Evolutionary conservation across 2,113 vertebrate genomes (phyloP).

Genomic region (Albula glossodonta): DNA sequence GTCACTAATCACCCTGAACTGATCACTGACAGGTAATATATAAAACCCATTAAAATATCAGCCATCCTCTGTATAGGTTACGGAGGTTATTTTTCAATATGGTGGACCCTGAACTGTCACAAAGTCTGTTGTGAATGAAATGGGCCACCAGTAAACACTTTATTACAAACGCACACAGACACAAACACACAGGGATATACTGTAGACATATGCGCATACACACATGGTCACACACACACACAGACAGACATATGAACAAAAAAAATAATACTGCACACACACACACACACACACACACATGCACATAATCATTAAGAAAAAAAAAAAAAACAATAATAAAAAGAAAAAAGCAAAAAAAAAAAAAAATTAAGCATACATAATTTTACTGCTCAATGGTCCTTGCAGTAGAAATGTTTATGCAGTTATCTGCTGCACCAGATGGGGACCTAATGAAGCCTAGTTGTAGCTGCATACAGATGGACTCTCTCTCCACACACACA

Average conservation of each 20-base stretch:
- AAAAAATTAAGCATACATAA: conserved; percentile 67
- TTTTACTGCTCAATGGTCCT: conserved; percentile 81
- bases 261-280: conserved; percentile 42
- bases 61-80: conserved; percentile 38
- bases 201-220: too few species aligned
- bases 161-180: conserved; percentile 46
- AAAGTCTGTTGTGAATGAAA: not conserved
- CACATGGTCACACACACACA: not conserved
- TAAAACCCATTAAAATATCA: conserved; percentile 45
- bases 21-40: conserved; percentile 37
- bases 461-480: conserved; percentile 72
- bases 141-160: not conserved
- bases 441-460: conserved; percentile 82
- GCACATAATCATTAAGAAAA: not conserved
- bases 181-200: conserved; percentile 54
- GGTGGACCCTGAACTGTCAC: not conserved
- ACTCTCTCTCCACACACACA: conserved; percentile 41
- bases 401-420: conserved; percentile 79
- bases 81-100: conserved; percentile 35
- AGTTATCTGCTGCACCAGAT: conserved; percentile 78
- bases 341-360: conserved; percentile 30
- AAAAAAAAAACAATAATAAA: not conserved
- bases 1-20: conserved; percentile 41
- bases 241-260: conserved; percentile 40
- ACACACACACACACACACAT: not conserved